Evolutionary conservation across 2,888 invertebrate species (phyloP).

Genomic region (Eudemis profundana): DNA sequence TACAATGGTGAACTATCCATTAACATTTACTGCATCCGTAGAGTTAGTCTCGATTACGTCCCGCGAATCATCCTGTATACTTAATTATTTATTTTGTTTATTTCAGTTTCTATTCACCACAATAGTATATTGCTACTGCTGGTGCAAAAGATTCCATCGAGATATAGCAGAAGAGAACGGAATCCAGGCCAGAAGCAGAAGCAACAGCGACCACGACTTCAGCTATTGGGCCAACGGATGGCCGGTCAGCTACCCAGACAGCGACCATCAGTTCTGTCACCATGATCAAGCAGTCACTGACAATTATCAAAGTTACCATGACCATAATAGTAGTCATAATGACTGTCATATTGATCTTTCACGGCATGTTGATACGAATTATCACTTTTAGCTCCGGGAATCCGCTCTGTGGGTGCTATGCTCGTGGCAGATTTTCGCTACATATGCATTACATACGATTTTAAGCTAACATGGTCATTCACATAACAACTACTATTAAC

Average conservation of each 20-base stretch:
- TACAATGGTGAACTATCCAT: too few species aligned
- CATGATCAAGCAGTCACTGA: background rate
- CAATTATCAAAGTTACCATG: background rate
- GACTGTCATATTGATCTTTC: background rate
- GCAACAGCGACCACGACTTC: constrained; percentile 21
- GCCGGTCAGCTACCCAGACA: constrained; percentile 1
- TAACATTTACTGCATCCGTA: too few species aligned
- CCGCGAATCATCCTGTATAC: background rate
- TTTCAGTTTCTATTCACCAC: constrained; percentile 20
- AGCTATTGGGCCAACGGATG: constrained; percentile 26
- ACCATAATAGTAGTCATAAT: background rate
- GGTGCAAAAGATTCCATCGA: constrained; percentile 15
- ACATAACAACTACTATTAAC: too few species aligned
- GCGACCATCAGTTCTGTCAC: background rate
- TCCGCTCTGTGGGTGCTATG: too few species aligned
- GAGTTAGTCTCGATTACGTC: too few species aligned
- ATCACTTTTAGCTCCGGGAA: too few species aligned
- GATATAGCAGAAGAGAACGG: constrained; percentile 8
- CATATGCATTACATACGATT: too few species aligned
- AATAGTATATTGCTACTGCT: constrained; percentile 15
- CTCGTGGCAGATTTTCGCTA: too few species aligned
- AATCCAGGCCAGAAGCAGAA: background rate
- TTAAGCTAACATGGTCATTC: too few species aligned
- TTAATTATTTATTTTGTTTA: background rate
- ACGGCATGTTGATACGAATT: too few species aligned